phyloP scores from a whole-genome alignment of 2,797 vertebrate species.

The Meriones psammophilus region DNA sequence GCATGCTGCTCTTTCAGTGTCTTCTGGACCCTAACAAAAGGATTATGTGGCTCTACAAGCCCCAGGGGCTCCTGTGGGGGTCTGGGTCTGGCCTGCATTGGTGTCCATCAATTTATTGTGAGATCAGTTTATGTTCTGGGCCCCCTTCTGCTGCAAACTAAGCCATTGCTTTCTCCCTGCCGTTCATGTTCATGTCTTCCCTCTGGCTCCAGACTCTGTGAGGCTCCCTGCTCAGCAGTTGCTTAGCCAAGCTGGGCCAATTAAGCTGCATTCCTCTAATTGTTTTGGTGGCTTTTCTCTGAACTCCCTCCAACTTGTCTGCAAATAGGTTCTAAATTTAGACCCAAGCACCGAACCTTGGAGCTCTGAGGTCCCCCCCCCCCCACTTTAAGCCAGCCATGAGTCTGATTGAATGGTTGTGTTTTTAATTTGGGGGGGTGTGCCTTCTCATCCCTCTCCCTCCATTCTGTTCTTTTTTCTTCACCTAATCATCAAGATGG shows the following conservation, averaged over 20 bases:
- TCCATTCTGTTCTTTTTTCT: background rate
- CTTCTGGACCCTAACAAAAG: background rate
- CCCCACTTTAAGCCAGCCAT: constrained; percentile 5
- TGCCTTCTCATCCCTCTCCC: background rate
- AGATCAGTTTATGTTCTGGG: constrained; percentile 1
- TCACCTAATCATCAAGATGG: background rate
- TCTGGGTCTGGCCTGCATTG: background rate
- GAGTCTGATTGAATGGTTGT: background rate
- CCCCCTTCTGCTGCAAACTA: constrained; percentile 29
- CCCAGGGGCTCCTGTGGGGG: background rate
- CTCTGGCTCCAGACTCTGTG: constrained; percentile 66
- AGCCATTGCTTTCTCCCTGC: background rate
- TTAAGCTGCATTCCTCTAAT: constrained; percentile 82
- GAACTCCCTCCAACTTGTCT: constrained; percentile 83
- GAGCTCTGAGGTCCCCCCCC: constrained; percentile 55
- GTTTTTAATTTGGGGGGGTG: background rate
- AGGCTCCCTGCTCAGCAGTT: constrained; percentile 70
- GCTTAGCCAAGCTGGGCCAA: constrained; percentile 79
- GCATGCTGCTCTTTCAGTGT: no score
- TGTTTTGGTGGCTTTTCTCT: constrained; percentile 83
- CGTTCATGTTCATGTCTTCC: background rate
- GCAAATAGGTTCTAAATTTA: constrained; percentile 84
- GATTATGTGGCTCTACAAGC: background rate
- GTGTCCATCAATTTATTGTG: background rate
- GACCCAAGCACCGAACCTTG: constrained; percentile 63